A percentile compares a stretch with the other conserved stretches of the same genome.
These are phyloP conservation scores for Tuta absoluta DNA, from an alignment of 2,888 invertebrate species.

Conservation along the genomic window DNA sequence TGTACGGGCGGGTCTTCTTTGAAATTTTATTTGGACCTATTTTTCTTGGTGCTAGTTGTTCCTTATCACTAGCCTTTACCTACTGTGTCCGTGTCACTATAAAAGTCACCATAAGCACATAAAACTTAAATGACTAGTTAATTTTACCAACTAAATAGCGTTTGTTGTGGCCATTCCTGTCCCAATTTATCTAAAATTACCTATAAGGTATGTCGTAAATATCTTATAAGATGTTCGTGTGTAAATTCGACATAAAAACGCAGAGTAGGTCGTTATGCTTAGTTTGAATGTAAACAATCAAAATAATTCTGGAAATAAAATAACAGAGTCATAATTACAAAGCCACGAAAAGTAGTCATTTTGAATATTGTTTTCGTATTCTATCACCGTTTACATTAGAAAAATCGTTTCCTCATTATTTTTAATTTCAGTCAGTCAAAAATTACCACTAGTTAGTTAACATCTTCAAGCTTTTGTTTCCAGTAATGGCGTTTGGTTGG, in stretches of 20 bases:
- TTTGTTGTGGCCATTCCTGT: not conserved
- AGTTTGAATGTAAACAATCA: constrained; percentile 20
- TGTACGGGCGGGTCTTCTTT: too few species aligned
- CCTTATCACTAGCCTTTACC: too few species aligned
- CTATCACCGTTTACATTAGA: too few species aligned
- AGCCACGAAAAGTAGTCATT: too few species aligned
- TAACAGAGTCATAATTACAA: not conserved
- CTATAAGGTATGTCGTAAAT: constrained; percentile 24
- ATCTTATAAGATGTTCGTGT: constrained; percentile 53
- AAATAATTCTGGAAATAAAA: constrained; percentile 24
- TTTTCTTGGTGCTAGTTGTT: too few species aligned
- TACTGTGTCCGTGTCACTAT: too few species aligned
- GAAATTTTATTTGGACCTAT: too few species aligned
- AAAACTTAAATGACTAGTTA: not conserved
- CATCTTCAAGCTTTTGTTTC: constrained; percentile 1
- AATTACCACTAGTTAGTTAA: not conserved
- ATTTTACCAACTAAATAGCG: not conserved
- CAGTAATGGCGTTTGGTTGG: not conserved
- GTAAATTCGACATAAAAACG: constrained; percentile 46
- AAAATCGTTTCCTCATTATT: not conserved
- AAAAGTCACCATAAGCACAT: too few species aligned
- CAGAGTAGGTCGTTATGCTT: not conserved
- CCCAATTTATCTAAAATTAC: constrained; percentile 35
- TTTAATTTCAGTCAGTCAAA: not conserved
- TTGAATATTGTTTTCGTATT: too few species aligned